A percentile compares a stretch with the other conserved stretches of the same genome.
Evolutionary conservation across 1,140 invertebrate genomes (phyloP).

Genomic region (Pristionchus pacificus): DNA sequence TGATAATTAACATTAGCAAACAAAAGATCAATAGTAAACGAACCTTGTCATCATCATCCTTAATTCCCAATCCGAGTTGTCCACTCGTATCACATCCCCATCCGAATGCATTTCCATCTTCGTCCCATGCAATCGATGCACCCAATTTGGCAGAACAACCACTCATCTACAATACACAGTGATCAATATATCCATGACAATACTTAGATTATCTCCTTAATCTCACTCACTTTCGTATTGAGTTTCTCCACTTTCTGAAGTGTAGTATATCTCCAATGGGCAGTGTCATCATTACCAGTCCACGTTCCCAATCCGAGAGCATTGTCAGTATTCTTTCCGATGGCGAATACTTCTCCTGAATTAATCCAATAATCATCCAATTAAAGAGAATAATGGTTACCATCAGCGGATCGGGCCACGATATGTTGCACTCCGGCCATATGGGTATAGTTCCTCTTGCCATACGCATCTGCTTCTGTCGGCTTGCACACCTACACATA

Average conservation of each 20-base stretch:
- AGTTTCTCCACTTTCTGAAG: conserved; percentile 35
- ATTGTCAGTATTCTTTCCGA: conserved; percentile 56
- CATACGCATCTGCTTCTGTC: conserved; percentile 26
- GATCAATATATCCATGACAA: too few species aligned
- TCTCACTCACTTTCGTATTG: conserved; percentile 34
- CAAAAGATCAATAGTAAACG: background rate
- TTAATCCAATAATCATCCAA: background rate
- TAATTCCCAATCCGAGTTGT: conserved; percentile 52
- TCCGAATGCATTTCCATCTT: conserved; percentile 29
- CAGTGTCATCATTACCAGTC: conserved; percentile 41
- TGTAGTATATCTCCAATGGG: conserved; percentile 49
- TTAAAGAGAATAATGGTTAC: conserved; percentile 22
- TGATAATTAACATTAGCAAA: too few species aligned
- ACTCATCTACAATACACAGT: too few species aligned
- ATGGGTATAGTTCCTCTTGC: conserved; percentile 45
- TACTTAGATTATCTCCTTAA: too few species aligned
- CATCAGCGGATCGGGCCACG: conserved; percentile 34
- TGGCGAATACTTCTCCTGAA: conserved; percentile 44
- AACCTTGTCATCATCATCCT: conserved; percentile 49
- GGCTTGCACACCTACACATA: conserved; percentile 34
- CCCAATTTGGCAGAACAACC: conserved; percentile 48
- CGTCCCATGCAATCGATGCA: conserved; percentile 48
- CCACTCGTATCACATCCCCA: conserved; percentile 53
- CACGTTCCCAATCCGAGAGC: conserved; percentile 52
- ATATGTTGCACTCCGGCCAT: conserved; percentile 51